phyloP scores from a whole-genome alignment of 2,888 invertebrate species.

The Eupithecia abbreviata region DNA sequence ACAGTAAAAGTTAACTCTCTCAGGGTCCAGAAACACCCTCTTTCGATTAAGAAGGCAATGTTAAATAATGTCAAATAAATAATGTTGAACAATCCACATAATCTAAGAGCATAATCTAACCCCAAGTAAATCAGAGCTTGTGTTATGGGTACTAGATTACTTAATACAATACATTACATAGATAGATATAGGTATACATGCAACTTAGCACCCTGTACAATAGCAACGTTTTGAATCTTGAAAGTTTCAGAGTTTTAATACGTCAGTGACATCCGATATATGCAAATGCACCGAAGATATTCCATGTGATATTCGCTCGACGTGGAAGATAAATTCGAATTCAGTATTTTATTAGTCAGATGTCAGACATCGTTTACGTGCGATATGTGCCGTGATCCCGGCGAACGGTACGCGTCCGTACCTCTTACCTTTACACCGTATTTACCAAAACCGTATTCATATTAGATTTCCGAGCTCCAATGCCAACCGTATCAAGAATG shows the following conservation, averaged over 20 bases:
- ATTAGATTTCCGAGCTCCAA: conserved; percentile 79
- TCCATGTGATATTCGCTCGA: conserved; percentile 22
- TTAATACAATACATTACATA: too few species aligned
- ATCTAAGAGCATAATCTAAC: too few species aligned
- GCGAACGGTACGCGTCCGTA: conserved; percentile 63
- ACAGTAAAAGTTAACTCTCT: background rate
- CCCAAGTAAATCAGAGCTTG: too few species aligned
- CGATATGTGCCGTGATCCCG: conserved; percentile 57
- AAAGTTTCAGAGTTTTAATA: conserved; percentile 14
- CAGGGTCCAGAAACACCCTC: background rate
- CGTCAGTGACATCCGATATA: conserved; percentile 12
- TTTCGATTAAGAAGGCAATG: background rate
- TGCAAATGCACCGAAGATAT: conserved; percentile 23
- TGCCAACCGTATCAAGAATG: conserved; percentile 75
- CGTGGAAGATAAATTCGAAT: conserved; percentile 35
- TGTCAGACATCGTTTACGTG: conserved; percentile 64
- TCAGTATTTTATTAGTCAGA: conserved; percentile 62
- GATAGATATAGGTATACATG: background rate
- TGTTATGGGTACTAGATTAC: too few species aligned
- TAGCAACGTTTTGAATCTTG: background rate
- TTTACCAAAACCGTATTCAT: conserved; percentile 81
- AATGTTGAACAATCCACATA: too few species aligned
- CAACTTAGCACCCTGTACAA: background rate
- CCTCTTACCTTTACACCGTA: conserved; percentile 62
- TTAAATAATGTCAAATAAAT: too few species aligned